Percentiles rank a stretch among this genome's conserved stretches.
Conservation (phyloP, 2,888 invertebrate species). For the Latrodectus elegans region DNA sequence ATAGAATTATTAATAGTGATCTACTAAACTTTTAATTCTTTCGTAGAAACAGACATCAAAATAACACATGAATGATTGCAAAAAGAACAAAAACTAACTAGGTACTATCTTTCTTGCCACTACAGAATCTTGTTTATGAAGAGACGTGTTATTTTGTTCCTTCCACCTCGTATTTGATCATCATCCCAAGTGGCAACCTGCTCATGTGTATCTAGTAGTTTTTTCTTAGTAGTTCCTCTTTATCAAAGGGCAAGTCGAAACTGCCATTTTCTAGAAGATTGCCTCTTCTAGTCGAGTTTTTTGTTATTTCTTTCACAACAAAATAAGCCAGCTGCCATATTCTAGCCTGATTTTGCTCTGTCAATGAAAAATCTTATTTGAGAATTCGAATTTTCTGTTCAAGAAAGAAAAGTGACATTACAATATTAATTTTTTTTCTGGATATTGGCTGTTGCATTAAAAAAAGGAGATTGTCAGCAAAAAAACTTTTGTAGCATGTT, state of each 20-base stretch:
- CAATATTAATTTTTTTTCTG: too few relatives aligned
- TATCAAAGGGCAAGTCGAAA: conserved; percentile 28
- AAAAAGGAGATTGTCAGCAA: too few relatives aligned
- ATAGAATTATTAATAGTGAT: too few relatives aligned
- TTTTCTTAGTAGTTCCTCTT: conserved; percentile 24
- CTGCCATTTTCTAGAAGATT: conserved; percentile 29
- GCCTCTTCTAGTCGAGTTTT: conserved; percentile 16
- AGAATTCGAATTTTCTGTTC: too few relatives aligned
- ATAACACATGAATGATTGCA: not conserved
- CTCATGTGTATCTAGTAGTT: conserved; percentile 30
- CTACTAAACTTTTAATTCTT: too few relatives aligned
- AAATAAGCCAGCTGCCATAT: too few relatives aligned
- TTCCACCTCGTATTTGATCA: conserved; percentile 36
- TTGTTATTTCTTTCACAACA: not conserved
- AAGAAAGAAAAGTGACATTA: too few relatives aligned
- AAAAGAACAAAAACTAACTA: conserved; percentile 27
- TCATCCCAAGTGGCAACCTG: conserved; percentile 31
- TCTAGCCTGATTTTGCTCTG: too few relatives aligned
- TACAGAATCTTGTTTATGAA: conserved; percentile 19
- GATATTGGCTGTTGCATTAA: too few relatives aligned
- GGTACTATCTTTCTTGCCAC: conserved; percentile 13
- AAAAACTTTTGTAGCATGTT: too few relatives aligned
- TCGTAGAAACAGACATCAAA: too few relatives aligned
- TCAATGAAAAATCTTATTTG: too few relatives aligned
- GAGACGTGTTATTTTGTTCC: conserved; percentile 27